A percentile compares a stretch with the other conserved stretches of the same genome.
Conservation (phyloP, 2,113 vertebrate genomes). For the Antidorcas marsupialis region DNA sequence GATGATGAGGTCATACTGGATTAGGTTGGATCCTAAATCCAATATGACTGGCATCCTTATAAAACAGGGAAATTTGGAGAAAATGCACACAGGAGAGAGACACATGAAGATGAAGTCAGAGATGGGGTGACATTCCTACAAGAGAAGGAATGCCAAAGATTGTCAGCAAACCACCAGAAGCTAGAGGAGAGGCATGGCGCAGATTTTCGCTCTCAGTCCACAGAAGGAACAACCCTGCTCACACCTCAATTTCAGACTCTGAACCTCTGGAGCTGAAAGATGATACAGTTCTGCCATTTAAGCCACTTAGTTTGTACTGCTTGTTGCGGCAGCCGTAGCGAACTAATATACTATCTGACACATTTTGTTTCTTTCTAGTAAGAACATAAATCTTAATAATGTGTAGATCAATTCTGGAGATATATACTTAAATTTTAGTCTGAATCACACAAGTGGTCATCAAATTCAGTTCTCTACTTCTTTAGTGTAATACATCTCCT, state of each 20-base stretch:
- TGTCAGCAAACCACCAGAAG: background rate
- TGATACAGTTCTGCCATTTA: background rate
- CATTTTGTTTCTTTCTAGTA: background rate
- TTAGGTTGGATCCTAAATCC: background rate
- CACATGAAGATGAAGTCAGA: background rate
- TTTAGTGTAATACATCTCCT: background rate
- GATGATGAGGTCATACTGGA: background rate
- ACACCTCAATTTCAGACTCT: background rate
- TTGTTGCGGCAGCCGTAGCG: background rate
- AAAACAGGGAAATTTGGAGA: background rate
- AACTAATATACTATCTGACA: background rate
- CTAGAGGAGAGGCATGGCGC: background rate
- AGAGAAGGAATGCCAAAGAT: background rate
- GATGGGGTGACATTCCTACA: background rate
- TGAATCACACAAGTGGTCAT: background rate
- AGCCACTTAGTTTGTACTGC: background rate
- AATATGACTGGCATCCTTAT: background rate
- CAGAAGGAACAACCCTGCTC: background rate
- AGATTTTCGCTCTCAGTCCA: background rate
- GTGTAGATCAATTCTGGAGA: background rate
- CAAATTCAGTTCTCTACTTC: background rate
- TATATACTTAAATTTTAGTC: background rate
- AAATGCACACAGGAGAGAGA: background rate
- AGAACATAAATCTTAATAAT: background rate
- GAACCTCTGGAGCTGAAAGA: background rate